A percentile compares a stretch with the other conserved stretches of the same genome.
Evolutionary conservation across 2,888 invertebrate genomes (phyloP).

Genomic region (Tetanocera ferruginea): DNA sequence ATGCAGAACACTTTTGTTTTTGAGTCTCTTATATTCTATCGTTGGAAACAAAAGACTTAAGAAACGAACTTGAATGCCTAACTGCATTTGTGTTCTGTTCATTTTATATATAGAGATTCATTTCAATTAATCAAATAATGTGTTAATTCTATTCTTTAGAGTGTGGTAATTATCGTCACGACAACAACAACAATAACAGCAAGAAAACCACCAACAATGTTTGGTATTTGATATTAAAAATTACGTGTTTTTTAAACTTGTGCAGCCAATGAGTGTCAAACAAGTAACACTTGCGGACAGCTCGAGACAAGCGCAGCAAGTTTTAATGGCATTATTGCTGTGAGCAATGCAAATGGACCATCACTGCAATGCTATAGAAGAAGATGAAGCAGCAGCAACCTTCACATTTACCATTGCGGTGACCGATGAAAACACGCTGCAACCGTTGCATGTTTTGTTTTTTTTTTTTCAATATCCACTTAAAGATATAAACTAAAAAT

Average conservation of each 20-base stretch:
- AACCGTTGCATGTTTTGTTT: background rate
- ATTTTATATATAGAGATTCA: background rate
- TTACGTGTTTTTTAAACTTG: background rate
- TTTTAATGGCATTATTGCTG: background rate
- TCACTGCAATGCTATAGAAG: background rate
- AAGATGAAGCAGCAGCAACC: background rate
- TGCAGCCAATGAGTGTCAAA: constrained; percentile 20
- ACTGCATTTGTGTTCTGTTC: background rate
- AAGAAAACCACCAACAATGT: background rate
- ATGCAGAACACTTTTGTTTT: too few species aligned
- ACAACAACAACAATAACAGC: background rate
- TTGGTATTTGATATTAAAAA: background rate
- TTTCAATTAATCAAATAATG: background rate
- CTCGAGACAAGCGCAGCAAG: background rate
- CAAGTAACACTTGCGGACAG: background rate
- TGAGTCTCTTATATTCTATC: too few species aligned
- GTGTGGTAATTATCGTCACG: background rate
- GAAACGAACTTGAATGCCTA: background rate
- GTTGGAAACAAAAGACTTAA: background rate
- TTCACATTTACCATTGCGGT: constrained; percentile 11
- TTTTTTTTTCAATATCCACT: background rate
- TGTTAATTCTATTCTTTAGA: background rate
- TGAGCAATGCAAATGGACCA: background rate
- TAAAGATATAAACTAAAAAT: background rate
- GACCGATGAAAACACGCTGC: background rate